Base-by-base conservation (phyloP, 2,888 invertebrate species). In the Tortrix viridana region DNA sequence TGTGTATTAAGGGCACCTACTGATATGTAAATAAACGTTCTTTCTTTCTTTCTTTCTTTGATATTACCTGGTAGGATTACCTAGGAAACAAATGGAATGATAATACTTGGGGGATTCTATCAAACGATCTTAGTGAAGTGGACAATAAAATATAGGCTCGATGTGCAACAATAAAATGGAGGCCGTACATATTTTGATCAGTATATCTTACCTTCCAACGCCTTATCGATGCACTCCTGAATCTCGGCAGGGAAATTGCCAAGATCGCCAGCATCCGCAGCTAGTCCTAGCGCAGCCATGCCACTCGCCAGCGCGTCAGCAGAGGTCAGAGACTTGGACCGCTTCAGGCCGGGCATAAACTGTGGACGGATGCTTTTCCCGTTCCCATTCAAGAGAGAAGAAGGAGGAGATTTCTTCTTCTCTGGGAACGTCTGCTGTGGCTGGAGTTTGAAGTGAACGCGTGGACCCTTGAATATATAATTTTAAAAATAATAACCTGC, bases 251-350 rank as follows among this genome's bases (percentile, higher is more conserved):
- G 93, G 81, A 97, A 97, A 76, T 93, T 94, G 14, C 95, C 96
- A 67, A 97, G 93, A 75, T 96, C 96, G 0, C 96, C 95, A 2
- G 95, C 94, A 68, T 96, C 96, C 1, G 95, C 95, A 32, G 95
- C 95, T 37, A 95, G 84, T 0, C 94, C 94, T 70, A 95, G 85
- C n/a, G 95, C 93, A 37, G 95, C 95, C 84, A 94, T 93, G 18
- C 95, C 94, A 49, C 95, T 93, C 53, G 94, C 94, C 68, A 94
- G 85, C 12, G 95, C 94, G 77, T 97, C 96, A 0, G 96, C 95
- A 0, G 96, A 95, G 9, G 96, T 96, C 72, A 97, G 85, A 62
- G 97, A 97, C 85, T 97, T 97, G 65, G 97, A 97, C 52, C 97
- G 93, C 86, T 97, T 97, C 66, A 97, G 82, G n/a, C 93, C 87